phyloP scores from a whole-genome alignment of 2,888 invertebrate species.

The Rosalia funebris region DNA sequence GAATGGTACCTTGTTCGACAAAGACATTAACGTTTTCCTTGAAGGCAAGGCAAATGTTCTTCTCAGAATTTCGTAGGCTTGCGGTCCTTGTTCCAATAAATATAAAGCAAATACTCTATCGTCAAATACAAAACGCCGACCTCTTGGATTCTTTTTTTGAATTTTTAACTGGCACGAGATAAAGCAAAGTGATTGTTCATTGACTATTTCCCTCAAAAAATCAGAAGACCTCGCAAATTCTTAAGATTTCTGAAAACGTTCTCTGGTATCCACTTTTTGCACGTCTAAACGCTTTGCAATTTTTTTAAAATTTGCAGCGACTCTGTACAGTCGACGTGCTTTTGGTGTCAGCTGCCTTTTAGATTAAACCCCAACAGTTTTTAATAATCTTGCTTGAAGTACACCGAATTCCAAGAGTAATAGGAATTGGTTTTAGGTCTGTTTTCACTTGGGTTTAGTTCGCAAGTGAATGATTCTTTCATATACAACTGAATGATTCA shows the following conservation, averaged over 20 bases:
- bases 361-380: background rate
- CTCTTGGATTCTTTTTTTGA: background rate
- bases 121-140: background rate
- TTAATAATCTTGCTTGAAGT: no score
- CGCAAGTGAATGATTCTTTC: no score
- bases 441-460: no score
- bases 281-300: background rate
- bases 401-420: no score
- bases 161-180: background rate
- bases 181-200: background rate
- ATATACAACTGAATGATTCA: no score
- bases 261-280: background rate
- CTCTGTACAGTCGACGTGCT: background rate
- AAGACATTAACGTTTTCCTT: constrained; percentile 9
- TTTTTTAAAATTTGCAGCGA: background rate
- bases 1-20: no score
- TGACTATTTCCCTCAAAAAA: background rate
- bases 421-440: no score
- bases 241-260: background rate
- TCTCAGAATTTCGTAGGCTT: background rate
- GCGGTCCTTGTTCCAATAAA: constrained; percentile 16
- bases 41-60: constrained; percentile 22
- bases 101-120: background rate
- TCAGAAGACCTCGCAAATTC: background rate
- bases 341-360: background rate